These are phyloP conservation scores for Crioceris asparagi DNA, from an alignment of 2,888 invertebrate genomes.

Conservation along the genomic window DNA sequence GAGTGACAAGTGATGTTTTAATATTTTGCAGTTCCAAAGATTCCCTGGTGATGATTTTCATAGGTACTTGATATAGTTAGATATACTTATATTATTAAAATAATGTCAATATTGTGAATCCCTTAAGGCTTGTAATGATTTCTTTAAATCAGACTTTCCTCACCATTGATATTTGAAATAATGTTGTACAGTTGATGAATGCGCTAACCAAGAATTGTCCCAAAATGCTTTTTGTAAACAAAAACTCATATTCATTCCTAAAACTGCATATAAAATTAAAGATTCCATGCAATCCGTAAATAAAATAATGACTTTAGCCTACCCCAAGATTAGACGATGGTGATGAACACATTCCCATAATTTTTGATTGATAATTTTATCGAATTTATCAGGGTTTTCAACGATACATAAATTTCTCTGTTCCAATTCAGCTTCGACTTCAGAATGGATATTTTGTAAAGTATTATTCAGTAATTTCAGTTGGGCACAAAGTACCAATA, in stretches of 20 bases:
- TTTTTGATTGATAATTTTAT: background rate
- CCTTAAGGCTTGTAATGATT: no score
- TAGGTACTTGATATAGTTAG: no score
- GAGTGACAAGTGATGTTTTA: no score
- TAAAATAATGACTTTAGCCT: background rate
- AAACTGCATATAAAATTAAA: background rate
- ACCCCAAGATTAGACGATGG: background rate
- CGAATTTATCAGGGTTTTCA: background rate
- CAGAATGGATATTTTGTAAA: background rate
- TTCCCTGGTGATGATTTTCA: no score
- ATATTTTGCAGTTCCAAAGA: no score
- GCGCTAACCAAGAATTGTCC: background rate
- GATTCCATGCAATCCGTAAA: background rate
- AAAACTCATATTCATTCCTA: background rate
- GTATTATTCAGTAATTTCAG: background rate
- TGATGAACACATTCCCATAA: background rate
- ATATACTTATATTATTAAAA: no score
- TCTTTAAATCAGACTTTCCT: no score
- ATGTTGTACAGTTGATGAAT: background rate
- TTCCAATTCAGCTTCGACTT: background rate
- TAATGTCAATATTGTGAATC: no score
- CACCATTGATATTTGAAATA: background rate
- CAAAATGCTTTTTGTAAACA: background rate
- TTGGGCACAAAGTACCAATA: background rate
- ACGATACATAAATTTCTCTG: background rate